These are phyloP conservation scores for Solenopsis invicta DNA, from an alignment of 1,140 invertebrate species.

Conservation along the genomic window DNA sequence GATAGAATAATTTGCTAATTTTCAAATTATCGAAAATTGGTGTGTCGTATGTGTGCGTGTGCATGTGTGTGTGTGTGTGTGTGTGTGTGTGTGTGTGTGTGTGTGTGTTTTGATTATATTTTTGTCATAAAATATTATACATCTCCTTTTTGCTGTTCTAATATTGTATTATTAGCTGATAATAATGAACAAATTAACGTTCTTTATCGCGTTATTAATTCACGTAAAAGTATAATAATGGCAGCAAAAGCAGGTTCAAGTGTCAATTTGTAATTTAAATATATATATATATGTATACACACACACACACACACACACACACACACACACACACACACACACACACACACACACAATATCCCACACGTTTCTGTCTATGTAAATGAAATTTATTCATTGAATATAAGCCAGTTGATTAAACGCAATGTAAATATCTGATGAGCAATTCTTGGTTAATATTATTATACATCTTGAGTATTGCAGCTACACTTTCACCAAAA, in stretches of 20 bases:
- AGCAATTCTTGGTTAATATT: not conserved
- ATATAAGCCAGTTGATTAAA: not conserved
- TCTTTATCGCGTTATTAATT: not conserved
- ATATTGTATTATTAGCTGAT: not conserved
- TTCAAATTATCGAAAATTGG: not conserved
- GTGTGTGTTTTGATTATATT: not conserved
- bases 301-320: too few relatives aligned
- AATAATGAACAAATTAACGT: not conserved
- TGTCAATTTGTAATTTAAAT: constrained; percentile 5
- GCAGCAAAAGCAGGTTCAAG: not conserved
- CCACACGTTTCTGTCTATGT: constrained; percentile 16
- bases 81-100: too few relatives aligned
- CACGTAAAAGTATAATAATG: not conserved
- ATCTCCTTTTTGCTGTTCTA: not conserved
- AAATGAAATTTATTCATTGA: constrained; percentile 41
- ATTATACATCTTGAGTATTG: not conserved
- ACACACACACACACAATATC: too few relatives aligned
- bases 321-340: too few relatives aligned
- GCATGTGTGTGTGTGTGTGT: too few relatives aligned
- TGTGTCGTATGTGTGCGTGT: too few relatives aligned
- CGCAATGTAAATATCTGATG: not conserved
- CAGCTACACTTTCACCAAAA: not conserved
- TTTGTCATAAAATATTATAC: not conserved
- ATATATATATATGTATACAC: too few relatives aligned
- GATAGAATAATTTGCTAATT: too few relatives aligned